Percentiles rank a stretch among this genome's conserved stretches.
These are phyloP conservation scores for Phaenicophaeus curvirostris DNA, from an alignment of 2,797 vertebrate genomes.

Conservation along the genomic window DNA sequence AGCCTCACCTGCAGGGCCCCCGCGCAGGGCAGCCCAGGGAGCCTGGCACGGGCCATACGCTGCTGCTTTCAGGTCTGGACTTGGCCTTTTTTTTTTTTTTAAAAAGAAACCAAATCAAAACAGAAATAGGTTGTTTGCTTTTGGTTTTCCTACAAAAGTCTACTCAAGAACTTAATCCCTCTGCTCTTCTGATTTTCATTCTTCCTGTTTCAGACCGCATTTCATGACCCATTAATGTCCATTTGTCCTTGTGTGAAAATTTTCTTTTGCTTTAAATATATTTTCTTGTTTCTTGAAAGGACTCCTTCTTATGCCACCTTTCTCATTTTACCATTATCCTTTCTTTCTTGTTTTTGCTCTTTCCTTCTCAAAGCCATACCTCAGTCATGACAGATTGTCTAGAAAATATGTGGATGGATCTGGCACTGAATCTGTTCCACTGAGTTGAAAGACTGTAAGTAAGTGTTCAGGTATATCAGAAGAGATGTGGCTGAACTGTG, in stretches of 20 bases:
- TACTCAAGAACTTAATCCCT: background rate
- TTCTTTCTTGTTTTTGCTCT: background rate
- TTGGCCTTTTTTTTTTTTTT: background rate
- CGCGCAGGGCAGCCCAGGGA: background rate
- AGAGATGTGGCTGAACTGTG: background rate
- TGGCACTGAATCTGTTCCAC: background rate
- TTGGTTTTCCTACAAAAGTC: background rate
- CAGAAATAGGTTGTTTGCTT: background rate
- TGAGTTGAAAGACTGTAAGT: background rate
- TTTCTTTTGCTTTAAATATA: background rate
- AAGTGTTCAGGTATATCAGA: background rate
- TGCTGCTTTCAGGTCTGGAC: rapidly evolving
- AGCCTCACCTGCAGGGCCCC: rapidly evolving
- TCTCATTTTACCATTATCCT: background rate
- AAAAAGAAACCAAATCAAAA: background rate
- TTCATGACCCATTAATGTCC: background rate
- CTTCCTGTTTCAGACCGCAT: background rate
- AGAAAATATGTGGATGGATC: background rate
- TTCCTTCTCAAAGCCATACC: background rate
- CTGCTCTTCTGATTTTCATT: background rate
- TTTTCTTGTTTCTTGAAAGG: background rate
- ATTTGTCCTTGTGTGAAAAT: background rate
- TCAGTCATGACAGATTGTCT: background rate
- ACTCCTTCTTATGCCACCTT: background rate
- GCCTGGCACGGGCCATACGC: background rate